Evolutionary conservation across 2,888 invertebrate species (phyloP).

Genomic region (Selenia dentaria): DNA sequence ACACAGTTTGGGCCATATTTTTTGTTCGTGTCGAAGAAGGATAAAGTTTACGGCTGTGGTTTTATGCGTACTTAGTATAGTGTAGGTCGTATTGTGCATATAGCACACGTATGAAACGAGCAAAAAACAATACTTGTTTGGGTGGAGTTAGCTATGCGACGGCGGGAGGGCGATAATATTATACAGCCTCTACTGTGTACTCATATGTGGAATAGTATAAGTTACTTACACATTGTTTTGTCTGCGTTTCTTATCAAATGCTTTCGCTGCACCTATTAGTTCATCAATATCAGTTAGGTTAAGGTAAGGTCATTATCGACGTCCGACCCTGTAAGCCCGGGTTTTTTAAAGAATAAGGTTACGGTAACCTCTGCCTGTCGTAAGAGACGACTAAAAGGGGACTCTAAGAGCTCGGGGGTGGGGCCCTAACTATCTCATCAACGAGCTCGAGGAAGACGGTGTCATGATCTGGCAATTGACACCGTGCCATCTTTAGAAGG

Average conservation of each 20-base stretch:
- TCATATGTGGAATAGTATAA: constrained; percentile 15
- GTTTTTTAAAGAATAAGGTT: too few relatives aligned
- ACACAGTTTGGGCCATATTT: constrained; percentile 15
- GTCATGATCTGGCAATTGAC: too few relatives aligned
- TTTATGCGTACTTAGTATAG: constrained; percentile 10
- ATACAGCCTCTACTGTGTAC: constrained; percentile 7
- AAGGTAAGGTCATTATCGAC: too few relatives aligned
- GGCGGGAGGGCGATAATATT: not conserved
- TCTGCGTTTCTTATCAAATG: constrained; percentile 27
- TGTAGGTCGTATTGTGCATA: constrained; percentile 21
- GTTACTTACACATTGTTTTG: constrained; percentile 30
- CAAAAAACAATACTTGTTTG: constrained; percentile 51
- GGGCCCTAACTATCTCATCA: too few relatives aligned
- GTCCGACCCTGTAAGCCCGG: too few relatives aligned
- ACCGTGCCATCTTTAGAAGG: too few relatives aligned
- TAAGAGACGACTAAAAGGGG: too few relatives aligned
- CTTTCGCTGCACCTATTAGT: constrained; percentile 11
- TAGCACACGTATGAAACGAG: constrained; percentile 23
- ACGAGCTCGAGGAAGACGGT: too few relatives aligned
- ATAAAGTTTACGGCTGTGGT: constrained; percentile 15
- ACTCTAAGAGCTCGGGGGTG: too few relatives aligned
- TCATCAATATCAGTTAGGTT: constrained; percentile 9
- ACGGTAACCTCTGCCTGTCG: too few relatives aligned
- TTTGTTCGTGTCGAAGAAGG: constrained; percentile 11
- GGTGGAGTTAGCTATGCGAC: constrained; percentile 24